phyloP scores from a whole-genome alignment of 2,888 invertebrate species.

The Erebia ligea region DNA sequence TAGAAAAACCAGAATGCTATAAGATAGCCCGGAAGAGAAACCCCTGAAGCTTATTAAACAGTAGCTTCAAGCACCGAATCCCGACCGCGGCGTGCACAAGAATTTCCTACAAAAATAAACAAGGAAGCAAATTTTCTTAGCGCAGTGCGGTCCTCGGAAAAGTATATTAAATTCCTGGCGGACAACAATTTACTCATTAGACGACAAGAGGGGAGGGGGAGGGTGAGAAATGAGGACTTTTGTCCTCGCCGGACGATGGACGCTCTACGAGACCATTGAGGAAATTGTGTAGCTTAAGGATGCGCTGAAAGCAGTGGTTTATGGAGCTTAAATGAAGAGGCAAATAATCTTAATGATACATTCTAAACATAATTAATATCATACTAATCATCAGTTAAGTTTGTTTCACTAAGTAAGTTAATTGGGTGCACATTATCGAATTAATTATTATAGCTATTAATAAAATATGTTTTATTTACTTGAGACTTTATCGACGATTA shows the following conservation, averaged over 20 bases:
- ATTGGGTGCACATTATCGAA: too few species aligned
- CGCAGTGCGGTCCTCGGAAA: slow-evolving; percentile 37
- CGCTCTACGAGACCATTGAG: neutral
- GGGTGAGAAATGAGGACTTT: neutral
- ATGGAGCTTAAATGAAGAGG: neutral
- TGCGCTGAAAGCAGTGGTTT: neutral
- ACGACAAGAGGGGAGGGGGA: slow-evolving; percentile 28
- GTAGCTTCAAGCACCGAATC: slow-evolving; percentile 1
- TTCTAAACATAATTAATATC: too few species aligned
- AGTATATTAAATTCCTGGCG: slow-evolving; percentile 57
- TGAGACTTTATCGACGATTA: neutral
- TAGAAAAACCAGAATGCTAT: neutral
- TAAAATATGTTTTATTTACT: neutral
- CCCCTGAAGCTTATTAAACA: slow-evolving; percentile 22
- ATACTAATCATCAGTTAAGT: too few species aligned
- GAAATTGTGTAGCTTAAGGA: neutral
- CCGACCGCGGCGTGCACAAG: neutral
- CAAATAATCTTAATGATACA: neutral
- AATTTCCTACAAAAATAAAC: slow-evolving; percentile 32
- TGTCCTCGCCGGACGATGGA: slow-evolving; percentile 15
- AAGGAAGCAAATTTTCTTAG: slow-evolving; percentile 41
- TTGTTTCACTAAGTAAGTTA: too few species aligned
- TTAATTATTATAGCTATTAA: too few species aligned
- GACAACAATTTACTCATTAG: slow-evolving; percentile 59
- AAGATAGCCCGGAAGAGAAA: slow-evolving; percentile 10